Evolutionary conservation across 92 coral and sea anemone species (phyloP).

Genomic region (Plumapathes pennacea): DNA sequence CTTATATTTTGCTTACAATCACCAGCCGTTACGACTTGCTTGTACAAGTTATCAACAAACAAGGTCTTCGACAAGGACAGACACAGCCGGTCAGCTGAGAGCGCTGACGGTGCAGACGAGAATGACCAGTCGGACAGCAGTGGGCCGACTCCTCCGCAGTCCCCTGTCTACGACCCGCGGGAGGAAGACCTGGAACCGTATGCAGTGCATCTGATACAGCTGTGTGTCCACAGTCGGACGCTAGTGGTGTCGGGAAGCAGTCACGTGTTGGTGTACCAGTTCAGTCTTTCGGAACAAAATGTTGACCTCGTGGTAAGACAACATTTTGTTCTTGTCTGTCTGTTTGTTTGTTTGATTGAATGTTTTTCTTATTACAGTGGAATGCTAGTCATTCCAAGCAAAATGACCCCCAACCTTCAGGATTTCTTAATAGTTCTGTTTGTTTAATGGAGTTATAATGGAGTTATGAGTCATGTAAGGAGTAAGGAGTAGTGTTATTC

Average conservation of each 20-base stretch:
- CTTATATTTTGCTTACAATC: not conserved
- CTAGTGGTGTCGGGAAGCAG: constrained; percentile 74
- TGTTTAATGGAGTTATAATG: too few species aligned
- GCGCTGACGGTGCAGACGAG: constrained; percentile 61
- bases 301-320: constrained; percentile 76
- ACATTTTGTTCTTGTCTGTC: too few species aligned
- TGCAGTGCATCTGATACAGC: constrained; percentile 66
- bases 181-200: constrained; percentile 74
- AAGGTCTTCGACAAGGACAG: constrained; percentile 83
- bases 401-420: too few species aligned
- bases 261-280: constrained; percentile 73
- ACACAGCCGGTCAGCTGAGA: constrained; percentile 47
- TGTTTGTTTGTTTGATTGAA: too few species aligned
- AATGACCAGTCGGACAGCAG: constrained; percentile 41
- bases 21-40: constrained; percentile 62
- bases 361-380: too few species aligned
- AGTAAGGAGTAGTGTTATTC: too few species aligned
- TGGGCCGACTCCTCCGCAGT: constrained; percentile 43
- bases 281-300: constrained; percentile 64
- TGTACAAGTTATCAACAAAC: constrained; percentile 81
- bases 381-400: too few species aligned
- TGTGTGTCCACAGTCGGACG: constrained; percentile 81
- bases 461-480: too few species aligned
- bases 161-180: constrained; percentile 19
- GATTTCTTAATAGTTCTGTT: too few species aligned